Evolutionary conservation across 1,140 invertebrate species (phyloP).

Genomic region (Philopotamus ludificatus): DNA sequence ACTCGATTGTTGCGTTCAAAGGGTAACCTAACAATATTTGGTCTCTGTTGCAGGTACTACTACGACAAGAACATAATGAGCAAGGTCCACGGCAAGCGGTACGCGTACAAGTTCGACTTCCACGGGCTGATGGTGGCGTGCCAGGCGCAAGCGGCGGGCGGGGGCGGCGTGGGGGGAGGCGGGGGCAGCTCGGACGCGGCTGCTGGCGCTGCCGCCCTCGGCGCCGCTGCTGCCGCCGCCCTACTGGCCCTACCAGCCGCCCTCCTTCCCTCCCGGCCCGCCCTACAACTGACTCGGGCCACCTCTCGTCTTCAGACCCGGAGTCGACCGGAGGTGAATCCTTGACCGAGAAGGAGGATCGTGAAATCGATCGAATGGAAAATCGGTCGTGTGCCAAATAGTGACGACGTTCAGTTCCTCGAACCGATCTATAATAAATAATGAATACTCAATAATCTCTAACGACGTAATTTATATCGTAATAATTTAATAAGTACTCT

Average conservation of each 20-base stretch:
- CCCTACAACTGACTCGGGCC: slow-evolving; percentile 34
- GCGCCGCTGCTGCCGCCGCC: slow-evolving; percentile 31
- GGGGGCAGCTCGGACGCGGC: slow-evolving; percentile 40
- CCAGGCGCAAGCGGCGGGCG: slow-evolving; percentile 68
- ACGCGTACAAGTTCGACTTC: slow-evolving; percentile 93
- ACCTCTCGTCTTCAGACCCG: slow-evolving; percentile 1
- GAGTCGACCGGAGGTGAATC: background rate
- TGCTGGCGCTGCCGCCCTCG: slow-evolving; percentile 45
- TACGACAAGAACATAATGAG: slow-evolving; percentile 99
- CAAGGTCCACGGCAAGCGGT: slow-evolving; percentile 86
- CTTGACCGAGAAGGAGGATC: too few species aligned
- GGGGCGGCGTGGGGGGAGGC: slow-evolving; percentile 34
- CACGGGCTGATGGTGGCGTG: slow-evolving; percentile 80
- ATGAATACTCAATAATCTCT: background rate
- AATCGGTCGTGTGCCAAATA: too few species aligned
- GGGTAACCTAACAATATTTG: too few species aligned
- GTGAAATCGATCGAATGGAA: too few species aligned
- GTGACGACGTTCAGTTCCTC: too few species aligned
- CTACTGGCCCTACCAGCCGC: slow-evolving; percentile 32
- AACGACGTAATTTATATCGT: too few species aligned
- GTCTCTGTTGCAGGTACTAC: slow-evolving; percentile 76
- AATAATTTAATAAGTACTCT: too few species aligned
- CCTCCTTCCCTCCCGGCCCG: slow-evolving; percentile 25
- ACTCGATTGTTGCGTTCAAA: too few species aligned
- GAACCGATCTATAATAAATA: too few species aligned